Evolutionary conservation across 2,797 vertebrate species (phyloP), one percentile per base, ranked within the genome.

Genomic region (Botia almorhae): DNA sequence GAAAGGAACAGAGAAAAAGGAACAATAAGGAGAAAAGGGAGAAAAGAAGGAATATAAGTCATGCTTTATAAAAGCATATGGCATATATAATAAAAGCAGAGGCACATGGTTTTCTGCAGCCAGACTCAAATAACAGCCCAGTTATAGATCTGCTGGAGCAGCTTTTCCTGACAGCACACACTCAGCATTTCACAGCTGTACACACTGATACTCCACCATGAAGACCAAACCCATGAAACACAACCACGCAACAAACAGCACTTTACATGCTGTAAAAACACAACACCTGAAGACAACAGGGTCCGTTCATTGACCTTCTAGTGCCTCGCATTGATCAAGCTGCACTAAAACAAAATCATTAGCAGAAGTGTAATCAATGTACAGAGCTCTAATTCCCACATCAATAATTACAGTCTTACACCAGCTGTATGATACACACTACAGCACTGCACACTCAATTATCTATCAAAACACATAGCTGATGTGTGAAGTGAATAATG

Each of bases 361-460:
- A 83, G 16, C 58, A 67, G 36, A 43, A 69, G 33, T 51, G 68
- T 72, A 53, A 81, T 83, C 84, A 83, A 83, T 83, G 68, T n/a
- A 33, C 81, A 70, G 64, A 23, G 23, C 81, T 74, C 29, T 64
- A 74, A 75, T 61, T 48, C 76, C 74, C 43, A 55, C 50, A 74
- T 74, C 71, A 75, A 75, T 79, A 83, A 69, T 56, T 33, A 80
- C 3, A 63, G 48, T 70, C 72, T 69, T 51, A 68, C 29, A 12
- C 21, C 50, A 48, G 53, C 33, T 26, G 55, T 69, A 67, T 81
- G 69, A 73, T 56, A 64, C 77, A 64, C 77, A 48, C 19, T 23
- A 68, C 48, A 69, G 80, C 65, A n/a, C 64, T n/a, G 53, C 72
- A 53, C 46, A 81, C 55, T 73, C 77, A 72, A 80, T 69, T 76